Base-by-base conservation (phyloP, 1,140 invertebrate species). In the Ceratitis capitata region DNA sequence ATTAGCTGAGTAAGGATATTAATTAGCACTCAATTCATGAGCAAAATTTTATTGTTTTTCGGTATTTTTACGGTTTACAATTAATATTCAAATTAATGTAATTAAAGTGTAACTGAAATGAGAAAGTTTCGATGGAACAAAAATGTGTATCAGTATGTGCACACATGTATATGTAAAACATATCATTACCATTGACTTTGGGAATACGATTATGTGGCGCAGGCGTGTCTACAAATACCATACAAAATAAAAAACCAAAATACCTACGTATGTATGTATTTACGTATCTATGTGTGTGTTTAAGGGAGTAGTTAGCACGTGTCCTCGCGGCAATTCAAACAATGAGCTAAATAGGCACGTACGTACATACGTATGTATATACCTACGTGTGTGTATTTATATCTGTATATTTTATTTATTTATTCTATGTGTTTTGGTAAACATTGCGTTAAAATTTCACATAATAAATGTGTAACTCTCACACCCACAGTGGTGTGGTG, bases 401-500 rank as follows among this genome's bases (percentile, higher is more conserved):
- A n/a, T n/a, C n/a, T n/a, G n/a, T n/a, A 32, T 29, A 61, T 61
- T 61, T 2, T 32, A 29, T 61, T 29, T 29, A 32, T 32, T 26
- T 61, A 19, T 53, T n/a, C 4, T 53, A 16, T 53, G 19, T 53
- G 19, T 16, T 16, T 16, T 29, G 1, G 58, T 29, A 61, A 61
- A 61, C 58, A 61, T 61, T 61, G 58, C 29, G 26, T 61, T 61
- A n/a, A 10, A 61, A 3, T 16, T 61, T 14, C 26, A 61, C 56
- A 23, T 61, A 61, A 61, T 61, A 61, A 61, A 61, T 61, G 58
- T 61, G 58, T 61, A 61, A 14, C 10, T n/a, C 58, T 61, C 58
- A 29, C 58, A 32, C 29, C 12, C 58, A 61, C 10, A 26, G 6
- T 29, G 5, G 58, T 61, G 12, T 29, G 9, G n/a, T 29, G 26